Conservation (phyloP, 2,113 vertebrate genomes). For the Cichladusa arquata region DNA sequence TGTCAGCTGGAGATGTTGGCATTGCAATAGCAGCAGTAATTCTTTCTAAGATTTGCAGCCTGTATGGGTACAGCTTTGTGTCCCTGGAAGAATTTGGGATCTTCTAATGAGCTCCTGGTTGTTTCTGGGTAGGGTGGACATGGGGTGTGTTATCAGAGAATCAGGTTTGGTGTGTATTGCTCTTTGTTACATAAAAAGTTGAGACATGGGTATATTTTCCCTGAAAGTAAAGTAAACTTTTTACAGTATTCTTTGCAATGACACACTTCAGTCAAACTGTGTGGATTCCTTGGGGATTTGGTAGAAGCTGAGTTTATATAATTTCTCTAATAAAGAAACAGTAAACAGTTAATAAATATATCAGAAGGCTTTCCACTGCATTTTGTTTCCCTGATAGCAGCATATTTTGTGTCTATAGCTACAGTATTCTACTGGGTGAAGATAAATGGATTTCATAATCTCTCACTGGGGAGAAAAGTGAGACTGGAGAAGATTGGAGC, state of each 20-base stretch:
- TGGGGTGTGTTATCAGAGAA: not conserved
- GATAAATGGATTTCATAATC: conserved; percentile 69
- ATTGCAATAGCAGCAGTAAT: not conserved
- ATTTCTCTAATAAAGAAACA: not conserved
- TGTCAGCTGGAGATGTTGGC: not conserved
- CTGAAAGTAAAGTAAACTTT: not conserved
- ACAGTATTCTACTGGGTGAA: conserved; percentile 5
- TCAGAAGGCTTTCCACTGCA: not conserved
- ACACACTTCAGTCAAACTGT: not conserved
- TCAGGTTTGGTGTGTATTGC: not conserved
- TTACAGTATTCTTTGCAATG: not conserved
- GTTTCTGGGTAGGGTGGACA: not conserved
- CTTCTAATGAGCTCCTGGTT: not conserved
- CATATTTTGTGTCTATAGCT: not conserved
- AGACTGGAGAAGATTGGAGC: conserved; percentile 15
- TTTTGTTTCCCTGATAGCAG: conserved; percentile 36
- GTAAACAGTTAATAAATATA: not conserved
- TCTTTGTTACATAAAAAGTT: not conserved
- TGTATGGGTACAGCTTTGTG: not conserved
- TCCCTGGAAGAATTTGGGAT: not conserved
- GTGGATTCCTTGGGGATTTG: not conserved
- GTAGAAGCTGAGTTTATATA: not conserved
- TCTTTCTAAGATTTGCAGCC: not conserved
- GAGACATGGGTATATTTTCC: not conserved
- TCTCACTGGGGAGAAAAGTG: conserved; percentile 27